Evolutionary conservation across 2,113 vertebrate species (phyloP).

Genomic region (Brachyhypopomus occidentalis): DNA sequence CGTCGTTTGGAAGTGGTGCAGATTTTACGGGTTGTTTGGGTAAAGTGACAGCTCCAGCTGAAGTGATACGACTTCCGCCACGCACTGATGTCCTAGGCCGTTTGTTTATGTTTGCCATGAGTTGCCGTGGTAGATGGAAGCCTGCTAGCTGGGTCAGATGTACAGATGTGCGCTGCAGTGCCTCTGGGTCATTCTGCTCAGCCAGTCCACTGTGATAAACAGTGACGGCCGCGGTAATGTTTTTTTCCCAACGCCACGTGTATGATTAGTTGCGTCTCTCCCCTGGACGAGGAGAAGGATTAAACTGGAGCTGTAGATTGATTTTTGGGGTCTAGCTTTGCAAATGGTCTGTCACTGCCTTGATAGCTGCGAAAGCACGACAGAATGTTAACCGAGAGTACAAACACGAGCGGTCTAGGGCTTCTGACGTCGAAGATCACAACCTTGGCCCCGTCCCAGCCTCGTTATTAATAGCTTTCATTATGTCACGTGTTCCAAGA

Average conservation of each 20-base stretch:
- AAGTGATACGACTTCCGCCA: not conserved
- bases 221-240: too few relatives aligned
- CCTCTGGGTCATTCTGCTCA: not conserved
- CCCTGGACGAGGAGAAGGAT: too few relatives aligned
- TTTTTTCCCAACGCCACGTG: not conserved
- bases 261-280: too few relatives aligned
- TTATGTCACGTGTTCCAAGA: conserved; percentile 30
- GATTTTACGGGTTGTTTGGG: not conserved
- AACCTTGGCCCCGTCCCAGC: conserved; percentile 38
- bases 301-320: too few relatives aligned
- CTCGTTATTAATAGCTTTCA: conserved; percentile 58
- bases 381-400: conserved; percentile 58
- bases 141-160: not conserved
- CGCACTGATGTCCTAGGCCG: not conserved
- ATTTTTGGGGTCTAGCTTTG: too few relatives aligned
- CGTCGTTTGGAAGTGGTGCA: not conserved
- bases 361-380: not conserved
- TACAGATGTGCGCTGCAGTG: not conserved
- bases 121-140: not conserved
- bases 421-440: conserved; percentile 57
- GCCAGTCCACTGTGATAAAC: not conserved
- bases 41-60: not conserved
- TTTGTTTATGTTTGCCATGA: not conserved
- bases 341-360: not conserved
- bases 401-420: conserved; percentile 55